Base-by-base conservation (phyloP, 2,888 invertebrate species). In the Pyrochroa serraticornis region DNA sequence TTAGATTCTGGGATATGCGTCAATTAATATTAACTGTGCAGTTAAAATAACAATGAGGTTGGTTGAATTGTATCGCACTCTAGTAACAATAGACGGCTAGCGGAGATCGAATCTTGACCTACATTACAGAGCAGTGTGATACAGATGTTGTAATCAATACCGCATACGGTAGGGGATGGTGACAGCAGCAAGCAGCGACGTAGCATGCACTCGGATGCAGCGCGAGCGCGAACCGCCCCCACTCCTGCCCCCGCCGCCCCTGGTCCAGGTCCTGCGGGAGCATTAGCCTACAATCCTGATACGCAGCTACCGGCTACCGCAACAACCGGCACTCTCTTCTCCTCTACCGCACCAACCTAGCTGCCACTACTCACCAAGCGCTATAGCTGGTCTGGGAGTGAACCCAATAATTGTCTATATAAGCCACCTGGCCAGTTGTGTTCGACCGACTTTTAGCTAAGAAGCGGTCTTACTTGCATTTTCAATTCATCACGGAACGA, bases 61-160 rank as follows among this genome's bases (percentile, higher is more conserved):
- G 22, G 22, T 22, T 39, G 3, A 39, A 10, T 39, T 39, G 7
- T n/a, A n/a, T n/a, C n/a, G n/a, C n/a, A n/a, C n/a, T 7, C 14
- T 42, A 37, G 7, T n/a, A 55, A 49, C 43, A 56, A 56, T 56
- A 45, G 48, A 30, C 10, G 43, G 34, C 35, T 55, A 55, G 34
- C 30, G n/a, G 51, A 57, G 58, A 58, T 59, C 58, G 62, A 72
- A 73, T 75, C 75, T 75, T 77, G 77, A 76, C 76, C 76, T 76
- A 77, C 69, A 76, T 77, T 68, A 67, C 66, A 45, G 54, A 22
- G 55, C 58, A 49, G 57, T 63, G 58, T 60, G 64, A 73, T 74
- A 73, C 75, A 74, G 71, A 74, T 75, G 72, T 62, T 70, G 70
- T 69, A 76, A 75, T 75, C 75, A 72, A 74, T 73, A 73, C 66